Evolutionary conservation across 2,888 invertebrate genomes (phyloP).

Genomic region (Lasioglossum leucozonium): DNA sequence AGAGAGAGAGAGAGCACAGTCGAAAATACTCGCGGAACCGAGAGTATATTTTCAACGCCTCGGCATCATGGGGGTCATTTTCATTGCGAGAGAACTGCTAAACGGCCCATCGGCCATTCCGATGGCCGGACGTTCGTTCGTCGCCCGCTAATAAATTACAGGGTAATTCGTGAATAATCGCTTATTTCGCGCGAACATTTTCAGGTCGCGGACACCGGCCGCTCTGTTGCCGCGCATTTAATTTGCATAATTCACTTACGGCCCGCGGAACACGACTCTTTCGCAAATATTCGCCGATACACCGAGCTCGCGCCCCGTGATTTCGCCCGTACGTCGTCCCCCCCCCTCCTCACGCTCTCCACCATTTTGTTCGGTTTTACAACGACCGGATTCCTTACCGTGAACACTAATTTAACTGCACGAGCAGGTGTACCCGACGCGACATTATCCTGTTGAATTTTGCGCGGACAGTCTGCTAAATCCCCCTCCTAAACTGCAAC

Average conservation of each 20-base stretch:
- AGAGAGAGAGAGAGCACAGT: background rate
- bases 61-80: background rate
- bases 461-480: background rate
- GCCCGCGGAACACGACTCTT: constrained; percentile 48
- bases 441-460: background rate
- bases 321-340: constrained; percentile 16
- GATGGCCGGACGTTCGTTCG: constrained; percentile 34
- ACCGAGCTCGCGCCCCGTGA: constrained; percentile 8
- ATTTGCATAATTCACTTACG: constrained; percentile 72
- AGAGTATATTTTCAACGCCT: background rate
- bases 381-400: constrained; percentile 2
- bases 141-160: constrained; percentile 63
- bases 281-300: constrained; percentile 58
- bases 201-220: constrained; percentile 49
- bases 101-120: constrained; percentile 51
- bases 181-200: constrained; percentile 70
- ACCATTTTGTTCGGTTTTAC: background rate
- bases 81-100: constrained; percentile 23
- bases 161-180: constrained; percentile 71
- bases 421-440: background rate
- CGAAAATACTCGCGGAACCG: background rate
- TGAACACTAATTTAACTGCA: background rate
- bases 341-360: background rate
- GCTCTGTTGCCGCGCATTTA: constrained; percentile 55
- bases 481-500: background rate